Evolutionary conservation across 2,797 vertebrate species (phyloP).

Genomic region (Craterocephalus amniculus): DNA sequence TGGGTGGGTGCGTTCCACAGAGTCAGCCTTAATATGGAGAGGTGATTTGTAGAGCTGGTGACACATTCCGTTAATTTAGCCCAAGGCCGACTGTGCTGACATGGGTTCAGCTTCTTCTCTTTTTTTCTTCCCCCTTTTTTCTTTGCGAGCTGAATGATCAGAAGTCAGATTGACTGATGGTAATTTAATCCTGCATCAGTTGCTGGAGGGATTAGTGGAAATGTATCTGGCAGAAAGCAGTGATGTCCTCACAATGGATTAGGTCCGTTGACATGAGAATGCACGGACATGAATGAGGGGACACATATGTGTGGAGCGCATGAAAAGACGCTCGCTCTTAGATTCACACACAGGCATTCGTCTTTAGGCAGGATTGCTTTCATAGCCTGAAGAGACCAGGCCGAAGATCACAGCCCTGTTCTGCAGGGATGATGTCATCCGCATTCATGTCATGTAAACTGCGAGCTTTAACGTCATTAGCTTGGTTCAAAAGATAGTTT

Average conservation of each 20-base stretch:
- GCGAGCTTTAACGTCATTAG: background rate
- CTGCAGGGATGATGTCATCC: slow-evolving; percentile 36
- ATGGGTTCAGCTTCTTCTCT: slow-evolving; percentile 41
- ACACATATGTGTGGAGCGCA: slow-evolving; percentile 10
- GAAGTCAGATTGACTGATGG: slow-evolving; percentile 63
- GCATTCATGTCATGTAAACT: slow-evolving; percentile 21
- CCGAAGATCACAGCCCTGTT: slow-evolving; percentile 26
- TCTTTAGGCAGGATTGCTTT: slow-evolving; percentile 13
- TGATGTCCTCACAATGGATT: slow-evolving; percentile 62
- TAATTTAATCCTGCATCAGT: slow-evolving; percentile 65
- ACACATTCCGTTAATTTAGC: slow-evolving; percentile 71
- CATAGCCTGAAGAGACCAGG: slow-evolving; percentile 30
- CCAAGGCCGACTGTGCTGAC: slow-evolving; percentile 39
- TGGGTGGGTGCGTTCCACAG: slow-evolving; percentile 21
- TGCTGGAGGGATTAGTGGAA: slow-evolving; percentile 64
- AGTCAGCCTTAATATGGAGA: slow-evolving; percentile 34
- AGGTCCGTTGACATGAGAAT: slow-evolving; percentile 66
- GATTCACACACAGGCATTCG: background rate
- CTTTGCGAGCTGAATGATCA: slow-evolving; percentile 62
- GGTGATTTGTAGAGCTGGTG: slow-evolving; percentile 59
- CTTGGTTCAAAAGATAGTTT: background rate
- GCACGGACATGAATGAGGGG: slow-evolving; percentile 22
- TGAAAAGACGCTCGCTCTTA: background rate
- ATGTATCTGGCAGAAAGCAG: slow-evolving; percentile 62
- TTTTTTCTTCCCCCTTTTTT: background rate